Percentiles rank a stretch among this genome's conserved stretches.
Evolutionary conservation across 2,797 vertebrate species (phyloP).

Genomic region (Cyclopterus lumpus): DNA sequence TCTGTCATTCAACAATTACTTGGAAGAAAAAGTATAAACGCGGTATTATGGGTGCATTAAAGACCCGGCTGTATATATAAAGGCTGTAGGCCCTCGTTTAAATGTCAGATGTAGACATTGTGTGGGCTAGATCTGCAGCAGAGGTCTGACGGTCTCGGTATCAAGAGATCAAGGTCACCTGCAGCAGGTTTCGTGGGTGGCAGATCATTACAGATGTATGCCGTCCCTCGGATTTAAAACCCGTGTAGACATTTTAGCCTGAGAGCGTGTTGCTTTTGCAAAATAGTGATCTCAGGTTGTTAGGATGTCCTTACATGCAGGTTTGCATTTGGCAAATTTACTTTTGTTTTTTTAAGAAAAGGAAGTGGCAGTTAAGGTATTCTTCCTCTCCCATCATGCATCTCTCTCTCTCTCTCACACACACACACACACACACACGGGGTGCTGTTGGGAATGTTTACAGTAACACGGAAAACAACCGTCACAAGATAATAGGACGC

Average conservation of each 20-base stretch:
- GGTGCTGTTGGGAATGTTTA: conserved; percentile 64
- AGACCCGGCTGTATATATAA: conserved; percentile 53
- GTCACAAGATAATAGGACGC: background rate
- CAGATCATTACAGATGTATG: conserved; percentile 50
- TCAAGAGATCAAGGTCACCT: conserved; percentile 33
- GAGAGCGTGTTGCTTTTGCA: conserved; percentile 40
- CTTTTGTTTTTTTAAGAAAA: conserved; percentile 19
- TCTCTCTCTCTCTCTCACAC: conserved; percentile 4
- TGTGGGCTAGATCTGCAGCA: conserved; percentile 18
- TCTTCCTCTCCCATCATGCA: conserved; percentile 13
- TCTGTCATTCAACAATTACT: conserved; percentile 10
- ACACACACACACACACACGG: background rate
- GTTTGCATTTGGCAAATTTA: conserved; percentile 18
- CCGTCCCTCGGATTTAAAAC: conserved; percentile 33
- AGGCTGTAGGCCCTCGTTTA: conserved; percentile 41
- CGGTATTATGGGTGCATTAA: conserved; percentile 35
- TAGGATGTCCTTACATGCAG: conserved; percentile 7
- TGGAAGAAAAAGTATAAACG: conserved; percentile 16
- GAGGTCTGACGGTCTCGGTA: conserved; percentile 47
- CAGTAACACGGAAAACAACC: conserved; percentile 39
- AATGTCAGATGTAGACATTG: conserved; percentile 21
- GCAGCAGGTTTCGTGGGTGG: conserved; percentile 15
- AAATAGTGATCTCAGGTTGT: conserved; percentile 23
- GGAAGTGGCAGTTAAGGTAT: conserved; percentile 19
- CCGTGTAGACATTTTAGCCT: background rate